Conservation (phyloP, 2,797 vertebrate genomes). For the Pelochelys cantorii region DNA sequence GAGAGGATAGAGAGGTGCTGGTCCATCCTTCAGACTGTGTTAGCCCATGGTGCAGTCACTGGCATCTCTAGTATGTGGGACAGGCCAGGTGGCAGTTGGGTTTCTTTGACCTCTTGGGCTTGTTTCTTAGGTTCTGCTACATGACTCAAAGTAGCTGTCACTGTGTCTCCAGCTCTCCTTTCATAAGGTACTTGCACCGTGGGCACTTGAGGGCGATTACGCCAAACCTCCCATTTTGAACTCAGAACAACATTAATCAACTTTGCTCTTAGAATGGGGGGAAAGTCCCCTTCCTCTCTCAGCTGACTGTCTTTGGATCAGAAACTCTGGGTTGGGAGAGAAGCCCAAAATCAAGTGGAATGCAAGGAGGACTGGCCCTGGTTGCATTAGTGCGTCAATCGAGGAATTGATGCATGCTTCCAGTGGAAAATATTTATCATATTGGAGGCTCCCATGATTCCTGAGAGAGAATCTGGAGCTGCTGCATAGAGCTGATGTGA, state of each 20-base stretch:
- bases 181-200: neutral
- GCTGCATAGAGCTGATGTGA: conserved; percentile 6
- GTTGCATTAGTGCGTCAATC: neutral
- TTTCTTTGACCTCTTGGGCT: conserved; percentile 44
- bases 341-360: conserved; percentile 44
- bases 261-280: neutral
- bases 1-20: neutral
- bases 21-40: conserved; percentile 47
- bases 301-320: conserved; percentile 25
- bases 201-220: neutral
- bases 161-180: too few species aligned
- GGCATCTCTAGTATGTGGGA: conserved; percentile 41
- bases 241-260: neutral
- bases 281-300: conserved; percentile 15
- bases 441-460: conserved; percentile 61
- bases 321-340: conserved; percentile 50
- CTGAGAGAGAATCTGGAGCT: conserved; percentile 51
- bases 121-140: neutral
- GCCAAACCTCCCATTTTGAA: neutral
- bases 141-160: fast-evolving
- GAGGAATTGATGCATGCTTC: conserved; percentile 53
- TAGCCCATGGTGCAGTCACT: conserved; percentile 34
- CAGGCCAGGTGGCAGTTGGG: conserved; percentile 37
- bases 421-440: conserved; percentile 68
- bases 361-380: conserved; percentile 40